These are phyloP conservation scores for Hydrozoanthus tunicans DNA, from an alignment of 64 coral and sea anemone species.

Conservation along the genomic window DNA sequence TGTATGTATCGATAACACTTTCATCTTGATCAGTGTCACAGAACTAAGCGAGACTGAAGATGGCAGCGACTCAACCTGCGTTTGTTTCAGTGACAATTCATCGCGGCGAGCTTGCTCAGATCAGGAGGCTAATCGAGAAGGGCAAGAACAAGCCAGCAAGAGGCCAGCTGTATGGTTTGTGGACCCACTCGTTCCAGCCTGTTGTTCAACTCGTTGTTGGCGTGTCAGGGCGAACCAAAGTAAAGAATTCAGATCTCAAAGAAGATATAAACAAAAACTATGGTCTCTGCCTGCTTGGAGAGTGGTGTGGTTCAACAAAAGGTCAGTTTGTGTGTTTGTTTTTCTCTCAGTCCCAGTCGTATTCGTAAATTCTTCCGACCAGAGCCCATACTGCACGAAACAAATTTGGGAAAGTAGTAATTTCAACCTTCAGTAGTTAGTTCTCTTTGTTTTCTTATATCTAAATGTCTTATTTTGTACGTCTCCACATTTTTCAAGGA, in stretches of 20 bases:
- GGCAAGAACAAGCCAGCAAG: background rate
- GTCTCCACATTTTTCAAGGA: no score
- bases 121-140: background rate
- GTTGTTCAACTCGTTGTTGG: slow-evolving; percentile 60
- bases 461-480: no score
- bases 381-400: no score
- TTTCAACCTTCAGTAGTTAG: no score
- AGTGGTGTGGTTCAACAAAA: background rate
- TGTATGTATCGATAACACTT: background rate
- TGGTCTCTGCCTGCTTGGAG: slow-evolving; percentile 14
- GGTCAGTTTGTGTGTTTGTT: background rate
- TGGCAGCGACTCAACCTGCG: background rate
- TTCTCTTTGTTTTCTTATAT: no score
- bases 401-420: no score
- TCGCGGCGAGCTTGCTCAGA: slow-evolving; percentile 15
- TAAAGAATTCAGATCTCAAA: background rate
- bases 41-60: background rate
- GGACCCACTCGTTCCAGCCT: slow-evolving; percentile 68
- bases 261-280: background rate
- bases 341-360: no score
- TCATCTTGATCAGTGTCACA: background rate
- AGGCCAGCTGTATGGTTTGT: slow-evolving; percentile 72
- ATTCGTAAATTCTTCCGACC: no score
- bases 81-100: slow-evolving; percentile 16
- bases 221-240: background rate